phyloP scores from a whole-genome alignment of 2,888 invertebrate genomes.

The Drosophila diplacantha region DNA sequence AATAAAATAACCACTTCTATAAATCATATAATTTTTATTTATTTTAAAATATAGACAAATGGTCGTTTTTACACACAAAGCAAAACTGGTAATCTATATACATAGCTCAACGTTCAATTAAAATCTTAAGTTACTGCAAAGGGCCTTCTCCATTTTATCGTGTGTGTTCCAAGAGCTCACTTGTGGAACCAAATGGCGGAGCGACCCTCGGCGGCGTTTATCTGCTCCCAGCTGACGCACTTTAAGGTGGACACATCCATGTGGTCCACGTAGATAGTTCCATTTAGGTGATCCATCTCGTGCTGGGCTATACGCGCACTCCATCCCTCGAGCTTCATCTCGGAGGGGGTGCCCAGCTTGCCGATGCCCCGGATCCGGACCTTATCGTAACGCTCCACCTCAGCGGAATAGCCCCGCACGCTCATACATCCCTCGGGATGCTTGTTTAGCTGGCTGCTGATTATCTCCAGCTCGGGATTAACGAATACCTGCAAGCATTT shows the following conservation, averaged over 20 bases:
- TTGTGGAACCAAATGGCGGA: conserved; percentile 81
- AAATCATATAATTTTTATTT: background rate
- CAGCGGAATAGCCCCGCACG: conserved; percentile 83
- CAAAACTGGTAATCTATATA: background rate
- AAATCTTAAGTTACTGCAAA: background rate
- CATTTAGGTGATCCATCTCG: conserved; percentile 87
- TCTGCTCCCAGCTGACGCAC: conserved; percentile 81
- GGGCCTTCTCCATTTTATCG: background rate
- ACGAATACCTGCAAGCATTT: conserved; percentile 80
- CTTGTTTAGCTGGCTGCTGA: conserved; percentile 80
- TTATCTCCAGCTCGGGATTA: conserved; percentile 84
- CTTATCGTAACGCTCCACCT: conserved; percentile 83
- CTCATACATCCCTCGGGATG: conserved; percentile 84
- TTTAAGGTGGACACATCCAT: conserved; percentile 83
- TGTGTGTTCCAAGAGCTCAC: conserved; percentile 19
- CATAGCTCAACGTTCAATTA: background rate
- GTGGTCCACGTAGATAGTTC: conserved; percentile 83
- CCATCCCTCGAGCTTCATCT: conserved; percentile 82
- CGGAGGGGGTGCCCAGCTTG: conserved; percentile 78
- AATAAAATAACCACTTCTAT: background rate
- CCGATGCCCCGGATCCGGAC: conserved; percentile 81
- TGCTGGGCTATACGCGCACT: conserved; percentile 86
- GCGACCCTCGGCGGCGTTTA: conserved; percentile 83
- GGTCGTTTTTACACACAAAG: background rate
- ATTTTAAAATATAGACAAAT: background rate